Percentiles rank a stretch among this genome's conserved stretches.
Evolutionary conservation across 2,888 invertebrate species (phyloP).

Genomic region (Acanthopleura granulata): DNA sequence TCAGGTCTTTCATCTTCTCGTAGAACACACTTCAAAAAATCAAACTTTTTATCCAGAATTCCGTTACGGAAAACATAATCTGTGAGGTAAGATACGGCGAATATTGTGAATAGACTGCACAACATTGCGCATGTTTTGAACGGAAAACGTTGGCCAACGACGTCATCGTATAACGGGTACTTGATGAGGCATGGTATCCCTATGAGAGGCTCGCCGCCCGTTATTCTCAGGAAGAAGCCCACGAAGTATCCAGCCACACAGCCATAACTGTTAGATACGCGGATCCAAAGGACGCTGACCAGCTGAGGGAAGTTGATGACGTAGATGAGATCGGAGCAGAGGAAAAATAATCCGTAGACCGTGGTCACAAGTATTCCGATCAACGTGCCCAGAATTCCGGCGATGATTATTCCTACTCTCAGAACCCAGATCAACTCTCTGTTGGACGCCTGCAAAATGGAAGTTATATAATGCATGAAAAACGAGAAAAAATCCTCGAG

Average conservation of each 20-base stretch:
- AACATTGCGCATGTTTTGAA: slow-evolving; percentile 30
- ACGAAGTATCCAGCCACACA: slow-evolving; percentile 73
- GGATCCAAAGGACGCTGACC: slow-evolving; percentile 25
- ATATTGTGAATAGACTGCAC: slow-evolving; percentile 16
- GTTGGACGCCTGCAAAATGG: slow-evolving; percentile 24
- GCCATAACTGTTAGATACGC: slow-evolving; percentile 27
- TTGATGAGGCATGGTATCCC: slow-evolving; percentile 85
- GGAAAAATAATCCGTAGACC: slow-evolving; percentile 31
- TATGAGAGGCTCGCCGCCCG: slow-evolving; percentile 89
- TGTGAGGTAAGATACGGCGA: slow-evolving; percentile 18
- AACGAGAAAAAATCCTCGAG: too few relatives aligned
- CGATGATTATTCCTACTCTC: slow-evolving; percentile 25
- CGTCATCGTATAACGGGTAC: slow-evolving; percentile 80
- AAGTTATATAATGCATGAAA: too few relatives aligned
- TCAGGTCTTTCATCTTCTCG: not conserved
- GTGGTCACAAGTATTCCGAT: slow-evolving; percentile 27
- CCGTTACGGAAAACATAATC: slow-evolving; percentile 21
- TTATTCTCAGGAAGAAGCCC: slow-evolving; percentile 81
- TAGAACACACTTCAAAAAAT: slow-evolving; percentile 12
- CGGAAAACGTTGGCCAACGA: slow-evolving; percentile 25
- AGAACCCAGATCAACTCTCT: slow-evolving; percentile 26
- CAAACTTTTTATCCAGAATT: slow-evolving; percentile 20
- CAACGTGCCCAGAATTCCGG: slow-evolving; percentile 24
- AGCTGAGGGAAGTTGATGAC: slow-evolving; percentile 34
- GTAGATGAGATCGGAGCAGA: slow-evolving; percentile 31